Conservation (phyloP, 2,888 invertebrate genomes). For the Drosophila setosimentum region DNA sequence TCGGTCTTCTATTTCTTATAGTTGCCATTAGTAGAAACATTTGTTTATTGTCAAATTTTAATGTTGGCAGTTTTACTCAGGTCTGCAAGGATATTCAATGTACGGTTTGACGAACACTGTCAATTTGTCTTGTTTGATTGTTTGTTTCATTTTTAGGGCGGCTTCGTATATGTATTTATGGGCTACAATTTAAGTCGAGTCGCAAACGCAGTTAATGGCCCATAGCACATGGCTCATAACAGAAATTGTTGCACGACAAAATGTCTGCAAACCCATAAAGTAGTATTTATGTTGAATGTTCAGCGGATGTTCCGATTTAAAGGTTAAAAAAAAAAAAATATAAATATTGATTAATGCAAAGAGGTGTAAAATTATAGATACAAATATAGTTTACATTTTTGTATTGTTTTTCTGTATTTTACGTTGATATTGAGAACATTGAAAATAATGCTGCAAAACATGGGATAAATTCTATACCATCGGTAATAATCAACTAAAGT, state of each 20-base stretch:
- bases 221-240: conserved; percentile 43
- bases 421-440: background rate
- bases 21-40: background rate
- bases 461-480: background rate
- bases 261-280: conserved; percentile 32
- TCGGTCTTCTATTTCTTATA: background rate
- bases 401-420: background rate
- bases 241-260: conserved; percentile 17
- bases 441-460: background rate
- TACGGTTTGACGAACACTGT: background rate
- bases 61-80: background rate
- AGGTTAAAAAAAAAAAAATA: background rate
- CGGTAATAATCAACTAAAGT: background rate
- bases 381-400: background rate
- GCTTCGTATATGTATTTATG: conserved; percentile 18
- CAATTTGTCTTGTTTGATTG: background rate
- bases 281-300: conserved; percentile 26
- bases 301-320: conserved; percentile 8
- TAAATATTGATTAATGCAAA: background rate
- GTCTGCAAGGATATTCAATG: background rate
- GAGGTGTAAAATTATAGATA: background rate
- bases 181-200: conserved; percentile 10
- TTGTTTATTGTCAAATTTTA: background rate
- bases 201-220: conserved; percentile 30
- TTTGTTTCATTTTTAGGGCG: background rate